phyloP scores from a whole-genome alignment of 1,140 invertebrate genomes.

The Drosophila pseudoobscura region DNA sequence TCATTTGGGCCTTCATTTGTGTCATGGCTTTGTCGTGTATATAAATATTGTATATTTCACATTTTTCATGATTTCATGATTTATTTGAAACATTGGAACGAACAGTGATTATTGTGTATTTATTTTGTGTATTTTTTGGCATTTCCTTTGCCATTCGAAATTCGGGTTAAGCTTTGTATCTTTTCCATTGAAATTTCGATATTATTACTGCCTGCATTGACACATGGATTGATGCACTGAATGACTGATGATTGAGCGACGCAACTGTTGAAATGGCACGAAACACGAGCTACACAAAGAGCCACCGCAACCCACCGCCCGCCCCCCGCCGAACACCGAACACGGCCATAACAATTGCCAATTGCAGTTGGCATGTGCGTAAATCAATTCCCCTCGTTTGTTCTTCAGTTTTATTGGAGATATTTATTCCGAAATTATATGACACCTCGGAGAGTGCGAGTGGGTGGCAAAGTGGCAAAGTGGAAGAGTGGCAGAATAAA shows the following conservation, averaged over 20 bases:
- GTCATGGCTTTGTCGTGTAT: slow-evolving; percentile 22
- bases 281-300: slow-evolving; percentile 8
- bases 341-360: neutral
- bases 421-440: slow-evolving; percentile 48
- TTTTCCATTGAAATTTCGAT: slow-evolving; percentile 9
- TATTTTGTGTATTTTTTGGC: slow-evolving; percentile 15
- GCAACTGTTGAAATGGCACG: slow-evolving; percentile 24
- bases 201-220: slow-evolving; percentile 34
- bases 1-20: slow-evolving; percentile 41
- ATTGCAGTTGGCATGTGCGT: neutral
- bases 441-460: slow-evolving; percentile 29
- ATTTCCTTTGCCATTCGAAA: slow-evolving; percentile 27
- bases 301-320: too few relatives aligned
- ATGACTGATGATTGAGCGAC: slow-evolving; percentile 43
- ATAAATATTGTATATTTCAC: slow-evolving; percentile 2
- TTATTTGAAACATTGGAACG: slow-evolving; percentile 31
- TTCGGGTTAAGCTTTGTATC: slow-evolving; percentile 56
- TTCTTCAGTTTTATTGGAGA: slow-evolving; percentile 17
- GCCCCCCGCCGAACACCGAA: too few relatives aligned
- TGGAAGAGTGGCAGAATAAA: slow-evolving; percentile 2
- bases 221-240: slow-evolving; percentile 41
- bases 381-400: slow-evolving; percentile 30
- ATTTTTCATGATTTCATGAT: slow-evolving; percentile 45
- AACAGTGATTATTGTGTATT: slow-evolving; percentile 8
- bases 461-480: neutral